Evolutionary conservation across 2,797 vertebrate species (phyloP).

Genomic region (Galago senegalensis): DNA sequence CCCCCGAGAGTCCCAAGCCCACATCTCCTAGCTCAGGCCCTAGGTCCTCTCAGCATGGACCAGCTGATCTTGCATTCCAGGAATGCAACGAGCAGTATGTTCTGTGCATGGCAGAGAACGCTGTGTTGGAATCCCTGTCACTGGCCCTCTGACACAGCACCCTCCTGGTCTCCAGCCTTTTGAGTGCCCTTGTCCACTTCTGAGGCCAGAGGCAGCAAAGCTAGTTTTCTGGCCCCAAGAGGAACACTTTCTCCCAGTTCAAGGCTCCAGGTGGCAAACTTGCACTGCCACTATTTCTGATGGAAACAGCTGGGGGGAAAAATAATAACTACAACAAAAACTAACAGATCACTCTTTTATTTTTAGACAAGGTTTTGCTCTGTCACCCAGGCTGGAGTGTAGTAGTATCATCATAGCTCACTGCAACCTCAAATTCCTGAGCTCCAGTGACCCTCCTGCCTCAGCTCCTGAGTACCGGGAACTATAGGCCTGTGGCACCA

Average conservation of each 20-base stretch:
- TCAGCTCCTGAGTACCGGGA: background rate
- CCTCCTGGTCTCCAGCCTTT: background rate
- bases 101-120: background rate
- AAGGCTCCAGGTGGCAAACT: background rate
- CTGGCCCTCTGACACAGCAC: background rate
- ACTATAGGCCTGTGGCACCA: background rate
- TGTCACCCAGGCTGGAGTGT: background rate
- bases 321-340: background rate
- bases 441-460: background rate
- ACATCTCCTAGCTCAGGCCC: background rate
- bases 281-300: background rate
- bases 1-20: background rate
- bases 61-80: background rate
- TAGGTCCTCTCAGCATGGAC: background rate
- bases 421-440: background rate
- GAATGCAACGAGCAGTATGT: background rate
- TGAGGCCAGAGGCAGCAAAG: background rate
- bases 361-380: background rate
- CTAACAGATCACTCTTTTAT: background rate
- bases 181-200: background rate
- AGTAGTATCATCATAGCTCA: background rate
- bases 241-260: background rate
- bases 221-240: background rate
- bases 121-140: background rate
- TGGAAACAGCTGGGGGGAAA: background rate